Evolutionary conservation across 2,888 invertebrate species (phyloP).

Genomic region (Thysanoteuthis rhombus): DNA sequence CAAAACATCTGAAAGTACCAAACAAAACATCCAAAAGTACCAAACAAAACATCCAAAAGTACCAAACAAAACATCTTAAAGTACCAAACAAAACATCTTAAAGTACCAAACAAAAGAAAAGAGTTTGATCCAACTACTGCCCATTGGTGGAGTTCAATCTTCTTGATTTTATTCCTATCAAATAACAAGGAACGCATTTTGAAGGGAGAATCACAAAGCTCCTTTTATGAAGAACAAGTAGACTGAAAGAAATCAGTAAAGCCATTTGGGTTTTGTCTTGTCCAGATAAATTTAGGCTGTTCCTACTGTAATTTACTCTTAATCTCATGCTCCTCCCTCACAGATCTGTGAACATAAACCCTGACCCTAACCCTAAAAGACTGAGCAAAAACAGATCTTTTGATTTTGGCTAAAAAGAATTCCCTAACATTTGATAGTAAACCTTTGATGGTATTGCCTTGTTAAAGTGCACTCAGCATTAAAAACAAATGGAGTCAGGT

Average conservation of each 20-base stretch:
- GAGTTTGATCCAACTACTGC: too few species aligned
- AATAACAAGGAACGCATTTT: neutral
- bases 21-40: too few species aligned
- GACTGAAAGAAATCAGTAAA: neutral
- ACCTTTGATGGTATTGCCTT: neutral
- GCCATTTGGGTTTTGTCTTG: neutral
- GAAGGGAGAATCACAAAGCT: neutral
- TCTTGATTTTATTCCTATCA: neutral
- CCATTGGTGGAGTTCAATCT: neutral
- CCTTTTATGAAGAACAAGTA: neutral
- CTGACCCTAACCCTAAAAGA: neutral
- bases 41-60: too few species aligned
- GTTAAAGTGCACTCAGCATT: neutral
- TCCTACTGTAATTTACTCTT: neutral
- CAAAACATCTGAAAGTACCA: too few species aligned
- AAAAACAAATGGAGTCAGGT: too few species aligned
- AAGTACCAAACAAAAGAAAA: too few species aligned
- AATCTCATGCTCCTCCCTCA: neutral
- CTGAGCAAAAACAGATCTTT: neutral
- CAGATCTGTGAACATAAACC: neutral
- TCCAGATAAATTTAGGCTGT: neutral
- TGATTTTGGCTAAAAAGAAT: neutral
- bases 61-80: too few species aligned
- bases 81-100: too few species aligned
- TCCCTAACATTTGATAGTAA: neutral